phyloP scores from a whole-genome alignment of 2,888 invertebrate species.

The Mimas tiliae region DNA sequence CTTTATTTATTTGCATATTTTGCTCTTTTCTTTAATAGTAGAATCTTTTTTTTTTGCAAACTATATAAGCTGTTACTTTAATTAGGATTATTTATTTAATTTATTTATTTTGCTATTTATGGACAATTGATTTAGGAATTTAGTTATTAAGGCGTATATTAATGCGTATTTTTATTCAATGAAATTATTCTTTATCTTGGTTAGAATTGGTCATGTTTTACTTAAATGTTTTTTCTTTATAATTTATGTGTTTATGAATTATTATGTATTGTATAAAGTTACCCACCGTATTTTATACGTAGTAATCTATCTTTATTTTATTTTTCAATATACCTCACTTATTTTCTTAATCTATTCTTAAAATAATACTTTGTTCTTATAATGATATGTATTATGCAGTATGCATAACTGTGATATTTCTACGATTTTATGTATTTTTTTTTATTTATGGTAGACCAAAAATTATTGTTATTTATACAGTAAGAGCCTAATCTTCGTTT shows the following conservation, averaged over 20 bases:
- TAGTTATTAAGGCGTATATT: conserved; percentile 8
- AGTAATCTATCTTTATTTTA: neutral
- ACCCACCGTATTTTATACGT: conserved; percentile 30
- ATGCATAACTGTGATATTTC: conserved; percentile 71
- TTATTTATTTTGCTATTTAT: conserved; percentile 46
- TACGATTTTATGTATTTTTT: conserved; percentile 43
- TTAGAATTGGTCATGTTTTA: neutral
- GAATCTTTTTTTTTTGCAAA: neutral
- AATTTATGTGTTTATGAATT: neutral
- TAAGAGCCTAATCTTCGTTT: conserved; percentile 9
- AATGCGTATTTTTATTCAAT: too few species aligned
- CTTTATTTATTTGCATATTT: neutral
- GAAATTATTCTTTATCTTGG: neutral
- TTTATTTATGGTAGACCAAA: conserved; percentile 43
- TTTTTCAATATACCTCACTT: neutral
- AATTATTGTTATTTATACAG: conserved; percentile 35
- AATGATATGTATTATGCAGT: conserved; percentile 51
- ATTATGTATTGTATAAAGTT: neutral
- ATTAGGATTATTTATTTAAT: conserved; percentile 50
- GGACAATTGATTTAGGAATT: conserved; percentile 21
- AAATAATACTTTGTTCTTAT: neutral
- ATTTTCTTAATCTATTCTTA: neutral
- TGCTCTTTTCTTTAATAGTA: neutral
- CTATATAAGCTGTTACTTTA: conserved; percentile 35
- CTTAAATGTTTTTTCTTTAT: neutral